These are phyloP conservation scores for Pipistrellus pipistrellus DNA, from an alignment of 2,797 vertebrate species.

Conservation along the genomic window DNA sequence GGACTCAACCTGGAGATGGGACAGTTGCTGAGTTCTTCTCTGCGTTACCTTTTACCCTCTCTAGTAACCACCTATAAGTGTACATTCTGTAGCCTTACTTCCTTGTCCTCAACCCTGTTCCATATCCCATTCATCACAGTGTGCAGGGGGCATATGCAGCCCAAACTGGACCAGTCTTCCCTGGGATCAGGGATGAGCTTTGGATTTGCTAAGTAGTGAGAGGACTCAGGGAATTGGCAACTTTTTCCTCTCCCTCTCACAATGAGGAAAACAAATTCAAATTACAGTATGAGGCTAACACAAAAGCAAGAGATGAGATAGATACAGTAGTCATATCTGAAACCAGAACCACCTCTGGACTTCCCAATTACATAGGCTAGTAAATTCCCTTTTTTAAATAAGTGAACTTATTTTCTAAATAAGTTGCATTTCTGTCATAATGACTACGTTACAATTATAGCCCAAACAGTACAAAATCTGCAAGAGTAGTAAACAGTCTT, in stretches of 20 bases:
- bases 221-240: neutral
- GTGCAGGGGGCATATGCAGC: neutral
- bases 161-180: neutral
- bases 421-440: neutral
- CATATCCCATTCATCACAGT: neutral
- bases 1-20: neutral
- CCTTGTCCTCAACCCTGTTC: neutral
- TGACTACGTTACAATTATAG: neutral
- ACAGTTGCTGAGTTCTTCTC: neutral
- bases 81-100: neutral
- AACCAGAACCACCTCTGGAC: constrained; percentile 5
- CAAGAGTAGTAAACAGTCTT: neutral
- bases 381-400: constrained; percentile 33
- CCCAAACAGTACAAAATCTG: neutral
- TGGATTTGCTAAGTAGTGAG: neutral
- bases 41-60: neutral
- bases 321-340: neutral
- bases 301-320: neutral
- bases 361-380: neutral
- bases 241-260: neutral
- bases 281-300: neutral
- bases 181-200: neutral
- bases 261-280: neutral
- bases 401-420: neutral
- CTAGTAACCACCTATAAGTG: neutral